Base-by-base conservation (phyloP, 2,888 invertebrate species). In the Cheilosia grossa region DNA sequence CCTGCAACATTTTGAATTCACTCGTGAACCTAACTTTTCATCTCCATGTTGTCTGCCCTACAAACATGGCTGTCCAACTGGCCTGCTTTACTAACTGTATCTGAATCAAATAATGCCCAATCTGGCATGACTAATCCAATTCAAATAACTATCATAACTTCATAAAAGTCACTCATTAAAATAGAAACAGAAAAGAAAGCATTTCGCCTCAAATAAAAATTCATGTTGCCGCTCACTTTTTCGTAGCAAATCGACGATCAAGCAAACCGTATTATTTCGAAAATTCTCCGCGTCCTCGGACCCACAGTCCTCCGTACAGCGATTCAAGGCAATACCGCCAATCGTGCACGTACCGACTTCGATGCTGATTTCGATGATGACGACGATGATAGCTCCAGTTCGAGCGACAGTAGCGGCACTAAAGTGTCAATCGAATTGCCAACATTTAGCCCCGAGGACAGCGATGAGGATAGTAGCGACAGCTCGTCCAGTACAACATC, bases 281-380 rank as follows among this genome's bases (percentile, higher is more conserved):
- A 92, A 91, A 92, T 97, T 89, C 94, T 97, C 92, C 94, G 95
- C 89, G 93, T 95, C 86, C 94, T 97, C 90, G 97, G 97, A 59
- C 95, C 97, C 49, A 93, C 91, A 17, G 86, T 95, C 81, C 93
- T 97, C 88, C 91, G 91, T 64, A 91, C 90, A n/a, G 92, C 92
- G 21, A 90, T 91, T 21, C 91, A 91, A 87, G 92, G 92, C 30
- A 91, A 91, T 75, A 77, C 79, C 13, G 91, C 89, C 15, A 91
- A 90, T 73, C 88, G 91, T 47, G 91, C 91, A 63, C 90, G 92
- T 77, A 92, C 89, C 42, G 92, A 91, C 81, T 93, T 92, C 69
- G 93, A 93, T 88, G 93, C 93, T 58, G 59, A 59, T 42, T 40
- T 42, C 69, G 92, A 91, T 87, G 91, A 90, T 74, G 93, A 93